A percentile compares a stretch with the other conserved stretches of the same genome.
These are phyloP conservation scores for Bombus consobrinus DNA, from an alignment of 1,140 invertebrate species.

Conservation along the genomic window DNA sequence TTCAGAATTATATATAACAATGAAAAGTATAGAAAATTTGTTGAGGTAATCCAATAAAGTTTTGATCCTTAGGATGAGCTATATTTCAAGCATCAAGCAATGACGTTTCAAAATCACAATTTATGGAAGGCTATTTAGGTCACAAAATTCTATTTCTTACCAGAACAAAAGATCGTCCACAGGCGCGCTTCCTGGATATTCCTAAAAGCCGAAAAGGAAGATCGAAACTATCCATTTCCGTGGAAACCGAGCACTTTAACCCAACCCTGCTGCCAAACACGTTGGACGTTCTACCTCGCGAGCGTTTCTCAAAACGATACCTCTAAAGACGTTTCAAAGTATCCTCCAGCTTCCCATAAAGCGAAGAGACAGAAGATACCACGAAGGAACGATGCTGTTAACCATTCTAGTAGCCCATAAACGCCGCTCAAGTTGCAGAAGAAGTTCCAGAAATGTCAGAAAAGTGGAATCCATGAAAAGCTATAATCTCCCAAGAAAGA, in stretches of 20 bases:
- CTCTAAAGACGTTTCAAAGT: not conserved
- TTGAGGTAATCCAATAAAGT: too few species aligned
- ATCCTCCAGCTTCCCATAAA: not conserved
- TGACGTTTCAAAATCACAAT: not conserved
- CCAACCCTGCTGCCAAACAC: not conserved
- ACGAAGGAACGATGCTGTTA: constrained; percentile 17
- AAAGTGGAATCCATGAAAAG: constrained; percentile 62
- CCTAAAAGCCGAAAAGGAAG: not conserved
- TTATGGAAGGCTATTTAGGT: not conserved
- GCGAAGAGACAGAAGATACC: not conserved
- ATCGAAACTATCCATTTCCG: not conserved
- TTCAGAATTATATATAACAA: too few species aligned
- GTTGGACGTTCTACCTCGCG: not conserved
- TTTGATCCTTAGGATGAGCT: too few species aligned
- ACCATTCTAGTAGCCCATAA: constrained; percentile 57
- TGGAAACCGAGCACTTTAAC: not conserved
- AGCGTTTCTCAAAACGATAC: not conserved
- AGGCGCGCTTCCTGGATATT: not conserved
- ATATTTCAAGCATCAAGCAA: not conserved
- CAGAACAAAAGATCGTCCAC: too few species aligned
- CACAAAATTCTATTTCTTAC: not conserved
- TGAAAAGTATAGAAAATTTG: too few species aligned
- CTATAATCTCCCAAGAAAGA: constrained; percentile 32
- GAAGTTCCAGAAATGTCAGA: constrained; percentile 57
- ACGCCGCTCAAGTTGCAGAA: constrained; percentile 51